A percentile compares a stretch with the other conserved stretches of the same genome.
Conservation (phyloP, 2,888 invertebrate genomes). For the Scotopteryx bipunctaria region DNA sequence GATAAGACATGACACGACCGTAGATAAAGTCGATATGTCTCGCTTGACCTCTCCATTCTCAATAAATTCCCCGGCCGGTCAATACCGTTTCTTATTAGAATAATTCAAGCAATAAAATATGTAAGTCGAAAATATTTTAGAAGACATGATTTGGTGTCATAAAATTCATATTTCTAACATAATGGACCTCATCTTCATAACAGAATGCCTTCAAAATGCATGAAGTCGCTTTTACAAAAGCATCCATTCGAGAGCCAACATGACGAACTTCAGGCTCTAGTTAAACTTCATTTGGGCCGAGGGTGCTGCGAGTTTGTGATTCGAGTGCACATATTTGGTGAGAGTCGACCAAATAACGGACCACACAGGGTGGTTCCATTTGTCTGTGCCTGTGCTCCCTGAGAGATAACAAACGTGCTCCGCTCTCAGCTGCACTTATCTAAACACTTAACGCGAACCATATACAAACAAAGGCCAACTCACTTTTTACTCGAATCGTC, state of each 20-base stretch:
- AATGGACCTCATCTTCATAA: constrained; percentile 23
- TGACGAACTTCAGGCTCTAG: constrained; percentile 26
- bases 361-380: constrained; percentile 81
- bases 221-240: constrained; percentile 19
- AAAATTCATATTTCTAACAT: constrained; percentile 16
- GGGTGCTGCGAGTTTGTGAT: constrained; percentile 49
- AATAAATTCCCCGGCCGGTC: constrained; percentile 25
- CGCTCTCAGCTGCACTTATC: constrained; percentile 79
- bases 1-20: constrained; percentile 1
- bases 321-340: constrained; percentile 65
- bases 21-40: constrained; percentile 18
- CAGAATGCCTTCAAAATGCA: constrained; percentile 32
- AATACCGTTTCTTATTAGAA: constrained; percentile 26
- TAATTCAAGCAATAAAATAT: constrained; percentile 24
- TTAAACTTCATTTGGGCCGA: constrained; percentile 41
- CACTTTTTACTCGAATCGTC: constrained; percentile 77
- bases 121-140: constrained; percentile 7
- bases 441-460: constrained; percentile 80
- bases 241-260: constrained; percentile 24
- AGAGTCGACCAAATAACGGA: constrained; percentile 70
- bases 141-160: constrained; percentile 4
- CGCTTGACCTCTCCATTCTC: constrained; percentile 32
- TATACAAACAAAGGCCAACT: constrained; percentile 80
- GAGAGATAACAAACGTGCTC: constrained; percentile 79
- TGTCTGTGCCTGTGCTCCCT: constrained; percentile 68